These are phyloP conservation scores for Ormyrus labotus DNA, from an alignment of 2,888 invertebrate species.

Conservation along the genomic window DNA sequence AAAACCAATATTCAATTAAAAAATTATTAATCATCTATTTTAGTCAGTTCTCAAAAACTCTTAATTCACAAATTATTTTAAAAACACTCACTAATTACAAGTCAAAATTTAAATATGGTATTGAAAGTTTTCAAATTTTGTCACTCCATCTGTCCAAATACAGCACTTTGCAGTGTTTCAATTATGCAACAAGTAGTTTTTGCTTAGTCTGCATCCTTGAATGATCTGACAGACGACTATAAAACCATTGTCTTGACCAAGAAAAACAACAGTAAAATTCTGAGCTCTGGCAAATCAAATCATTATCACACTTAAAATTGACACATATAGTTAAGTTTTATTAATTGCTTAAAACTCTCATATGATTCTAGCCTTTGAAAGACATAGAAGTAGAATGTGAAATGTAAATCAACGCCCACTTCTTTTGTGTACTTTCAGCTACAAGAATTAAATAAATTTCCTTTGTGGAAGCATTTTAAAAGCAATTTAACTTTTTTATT, in stretches of 20 bases:
- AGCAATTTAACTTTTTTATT: slow-evolving; percentile 14
- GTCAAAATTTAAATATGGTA: slow-evolving; percentile 8
- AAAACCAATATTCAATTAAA: too few relatives aligned
- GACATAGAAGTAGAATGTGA: neutral
- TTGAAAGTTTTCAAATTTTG: slow-evolving; percentile 21
- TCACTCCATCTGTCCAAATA: neutral
- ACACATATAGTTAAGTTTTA: slow-evolving; percentile 27
- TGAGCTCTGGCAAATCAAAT: slow-evolving; percentile 42
- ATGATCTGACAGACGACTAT: slow-evolving; percentile 35
- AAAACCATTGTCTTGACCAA: slow-evolving; percentile 40
- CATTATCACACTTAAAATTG: slow-evolving; percentile 21
- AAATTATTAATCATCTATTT: too few relatives aligned
- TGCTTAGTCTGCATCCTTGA: slow-evolving; percentile 49
- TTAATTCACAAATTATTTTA: too few relatives aligned
- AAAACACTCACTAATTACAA: neutral
- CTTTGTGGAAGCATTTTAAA: neutral
- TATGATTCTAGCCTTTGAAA: slow-evolving; percentile 19
- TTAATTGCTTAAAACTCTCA: slow-evolving; percentile 37
- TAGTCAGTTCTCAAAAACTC: too few relatives aligned
- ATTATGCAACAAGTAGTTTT: slow-evolving; percentile 53
- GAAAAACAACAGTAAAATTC: slow-evolving; percentile 44
- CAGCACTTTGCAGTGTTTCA: slow-evolving; percentile 26
- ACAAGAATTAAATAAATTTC: neutral
- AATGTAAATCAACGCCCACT: neutral
- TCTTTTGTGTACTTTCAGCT: neutral